A percentile compares a stretch with the other conserved stretches of the same genome.
These are phyloP conservation scores for Agonopterix arenella DNA, from an alignment of 2,888 invertebrate species.

Conservation along the genomic window DNA sequence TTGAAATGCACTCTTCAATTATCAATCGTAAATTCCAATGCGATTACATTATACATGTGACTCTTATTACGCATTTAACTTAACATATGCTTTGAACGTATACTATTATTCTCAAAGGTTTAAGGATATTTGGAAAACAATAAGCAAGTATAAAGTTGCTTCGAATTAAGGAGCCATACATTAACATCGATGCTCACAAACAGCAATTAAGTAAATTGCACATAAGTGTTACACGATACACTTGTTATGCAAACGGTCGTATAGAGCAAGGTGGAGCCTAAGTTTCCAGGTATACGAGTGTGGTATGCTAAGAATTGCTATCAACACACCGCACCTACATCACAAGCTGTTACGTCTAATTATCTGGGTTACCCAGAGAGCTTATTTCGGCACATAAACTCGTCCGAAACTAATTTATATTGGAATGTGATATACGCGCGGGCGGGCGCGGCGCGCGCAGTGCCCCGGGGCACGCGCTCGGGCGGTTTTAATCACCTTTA, in stretches of 20 bases:
- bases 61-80: not conserved
- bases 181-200: too few species aligned
- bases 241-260: too few species aligned
- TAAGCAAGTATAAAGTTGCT: too few species aligned
- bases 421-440: constrained; percentile 73
- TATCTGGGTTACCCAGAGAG: constrained; percentile 38
- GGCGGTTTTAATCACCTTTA: constrained; percentile 15
- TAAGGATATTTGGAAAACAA: too few species aligned
- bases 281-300: not conserved
- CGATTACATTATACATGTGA: constrained; percentile 39
- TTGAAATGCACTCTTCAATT: constrained; percentile 64
- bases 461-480: constrained; percentile 11
- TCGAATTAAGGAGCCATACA: too few species aligned
- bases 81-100: not conserved
- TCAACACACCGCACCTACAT: constrained; percentile 3
- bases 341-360: constrained; percentile 40
- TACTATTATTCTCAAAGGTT: too few species aligned
- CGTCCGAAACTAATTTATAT: constrained; percentile 72
- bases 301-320: constrained; percentile 2
- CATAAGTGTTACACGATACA: too few species aligned
- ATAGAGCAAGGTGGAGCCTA: too few species aligned
- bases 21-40: constrained; percentile 66
- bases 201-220: too few species aligned
- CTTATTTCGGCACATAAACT: constrained; percentile 64
- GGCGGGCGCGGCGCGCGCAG: constrained; percentile 27